Evolutionary conservation across 2,113 vertebrate genomes (phyloP).

Genomic region (Dinomys branickii): DNA sequence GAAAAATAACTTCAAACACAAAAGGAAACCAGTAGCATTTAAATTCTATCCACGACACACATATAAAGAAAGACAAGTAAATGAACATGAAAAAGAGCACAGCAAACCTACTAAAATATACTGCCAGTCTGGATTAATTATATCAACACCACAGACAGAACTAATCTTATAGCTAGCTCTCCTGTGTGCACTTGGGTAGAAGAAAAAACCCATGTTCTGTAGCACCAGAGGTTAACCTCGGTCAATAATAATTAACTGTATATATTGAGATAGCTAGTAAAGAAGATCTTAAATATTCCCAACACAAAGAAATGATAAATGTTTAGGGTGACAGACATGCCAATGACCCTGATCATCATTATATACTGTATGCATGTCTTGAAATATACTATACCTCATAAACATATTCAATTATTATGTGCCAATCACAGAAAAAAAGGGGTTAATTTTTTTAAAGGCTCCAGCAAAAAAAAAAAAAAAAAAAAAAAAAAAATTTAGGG

Average conservation of each 20-base stretch:
- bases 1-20: constrained; percentile 58
- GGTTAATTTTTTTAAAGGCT: background rate
- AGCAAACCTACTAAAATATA: background rate
- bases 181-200: background rate
- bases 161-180: background rate
- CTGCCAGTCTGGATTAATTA: background rate
- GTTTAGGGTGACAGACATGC: background rate
- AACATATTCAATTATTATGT: background rate
- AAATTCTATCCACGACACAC: background rate
- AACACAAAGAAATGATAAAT: background rate
- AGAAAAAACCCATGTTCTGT: background rate
- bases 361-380: background rate
- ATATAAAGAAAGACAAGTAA: background rate
- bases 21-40: background rate
- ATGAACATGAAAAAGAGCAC: background rate
- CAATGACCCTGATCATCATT: background rate
- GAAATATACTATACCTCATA: background rate
- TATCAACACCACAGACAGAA: background rate
- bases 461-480: no score
- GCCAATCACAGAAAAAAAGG: background rate
- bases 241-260: background rate
- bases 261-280: background rate
- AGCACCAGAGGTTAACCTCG: background rate
- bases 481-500: no score
- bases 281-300: background rate